Percentiles rank a stretch among this genome's conserved stretches.
phyloP scores from a whole-genome alignment of 2,888 invertebrate species.

The Eupsilia transversa region DNA sequence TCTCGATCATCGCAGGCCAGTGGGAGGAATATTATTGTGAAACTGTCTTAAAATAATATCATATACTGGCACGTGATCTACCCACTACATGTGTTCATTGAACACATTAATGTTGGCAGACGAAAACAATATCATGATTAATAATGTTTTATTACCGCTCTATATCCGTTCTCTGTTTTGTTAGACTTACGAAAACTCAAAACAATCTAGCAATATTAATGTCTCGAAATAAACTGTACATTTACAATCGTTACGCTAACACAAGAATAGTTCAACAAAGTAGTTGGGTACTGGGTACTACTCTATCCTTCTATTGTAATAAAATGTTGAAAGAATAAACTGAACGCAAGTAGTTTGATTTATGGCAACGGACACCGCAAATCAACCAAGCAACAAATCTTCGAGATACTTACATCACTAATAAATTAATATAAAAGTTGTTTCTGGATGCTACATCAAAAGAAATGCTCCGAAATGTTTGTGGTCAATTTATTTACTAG shows the following conservation, averaged over 20 bases:
- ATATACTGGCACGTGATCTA: conserved; percentile 42
- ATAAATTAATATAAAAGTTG: conserved; percentile 80
- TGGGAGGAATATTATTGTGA: conserved; percentile 59
- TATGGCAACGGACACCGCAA: conserved; percentile 65
- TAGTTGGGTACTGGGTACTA: conserved; percentile 10
- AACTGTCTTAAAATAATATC: conserved; percentile 62
- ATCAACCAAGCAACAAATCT: conserved; percentile 71
- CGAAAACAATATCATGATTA: conserved; percentile 57
- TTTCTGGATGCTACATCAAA: conserved; percentile 78
- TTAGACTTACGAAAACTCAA: conserved; percentile 35
- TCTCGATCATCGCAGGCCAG: conserved; percentile 57
- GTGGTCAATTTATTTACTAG: conserved; percentile 90
- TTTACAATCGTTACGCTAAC: conserved; percentile 41
- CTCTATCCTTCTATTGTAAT: conserved; percentile 43
- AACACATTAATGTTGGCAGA: conserved; percentile 53
- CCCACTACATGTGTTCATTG: conserved; percentile 58
- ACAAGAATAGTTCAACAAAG: conserved; percentile 44
- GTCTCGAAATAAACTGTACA: conserved; percentile 42
- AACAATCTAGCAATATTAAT: conserved; percentile 33
- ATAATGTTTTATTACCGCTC: conserved; percentile 45
- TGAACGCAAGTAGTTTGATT: conserved; percentile 63
- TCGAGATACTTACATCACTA: conserved; percentile 71
- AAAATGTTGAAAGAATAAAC: conserved; percentile 56
- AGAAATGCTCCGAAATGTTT: conserved; percentile 85
- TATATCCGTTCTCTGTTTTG: conserved; percentile 42